Evolutionary conservation across 30 jellyfish, hydroid and myxozoan genomes (phyloP).

Genomic region (Hydractinia echinata): DNA sequence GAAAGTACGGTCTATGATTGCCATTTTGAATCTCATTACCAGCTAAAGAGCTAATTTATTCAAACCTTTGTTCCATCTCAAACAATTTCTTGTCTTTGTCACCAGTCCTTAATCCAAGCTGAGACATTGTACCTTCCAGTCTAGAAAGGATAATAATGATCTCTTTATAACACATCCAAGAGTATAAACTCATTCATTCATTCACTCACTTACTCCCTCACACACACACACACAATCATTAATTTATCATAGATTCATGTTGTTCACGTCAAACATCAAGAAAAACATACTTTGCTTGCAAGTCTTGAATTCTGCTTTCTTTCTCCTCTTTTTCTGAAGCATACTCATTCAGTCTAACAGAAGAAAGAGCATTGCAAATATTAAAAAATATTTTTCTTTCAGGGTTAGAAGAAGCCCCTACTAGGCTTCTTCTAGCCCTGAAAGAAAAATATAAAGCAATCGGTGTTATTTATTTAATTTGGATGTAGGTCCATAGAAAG

Average conservation of each 20-base stretch:
- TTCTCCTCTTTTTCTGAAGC: constrained; percentile 65
- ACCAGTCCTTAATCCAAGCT: constrained; percentile 82
- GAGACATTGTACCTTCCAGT: constrained; percentile 86
- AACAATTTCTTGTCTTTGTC: constrained; percentile 80
- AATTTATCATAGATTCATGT: too few relatives aligned
- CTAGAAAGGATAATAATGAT: constrained; percentile 20
- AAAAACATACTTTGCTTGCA: constrained; percentile 61
- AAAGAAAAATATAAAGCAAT: too few relatives aligned
- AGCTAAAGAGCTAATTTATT: too few relatives aligned
- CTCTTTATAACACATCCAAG: background rate
- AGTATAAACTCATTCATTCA: background rate
- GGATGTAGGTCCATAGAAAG: too few relatives aligned
- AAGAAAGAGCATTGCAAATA: background rate
- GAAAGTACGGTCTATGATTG: too few relatives aligned
- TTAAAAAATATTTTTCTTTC: background rate
- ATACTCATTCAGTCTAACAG: constrained; percentile 68
- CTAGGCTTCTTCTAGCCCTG: too few relatives aligned
- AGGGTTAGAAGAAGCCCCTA: too few relatives aligned
- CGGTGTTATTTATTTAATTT: too few relatives aligned
- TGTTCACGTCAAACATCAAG: background rate
- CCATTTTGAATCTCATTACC: too few relatives aligned
- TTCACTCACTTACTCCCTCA: too few relatives aligned
- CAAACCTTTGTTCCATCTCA: constrained; percentile 86
- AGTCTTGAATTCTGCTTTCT: constrained; percentile 67
- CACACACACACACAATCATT: too few relatives aligned